Conservation (phyloP, 2,113 vertebrate genomes). For the Mirounga angustirostris region DNA sequence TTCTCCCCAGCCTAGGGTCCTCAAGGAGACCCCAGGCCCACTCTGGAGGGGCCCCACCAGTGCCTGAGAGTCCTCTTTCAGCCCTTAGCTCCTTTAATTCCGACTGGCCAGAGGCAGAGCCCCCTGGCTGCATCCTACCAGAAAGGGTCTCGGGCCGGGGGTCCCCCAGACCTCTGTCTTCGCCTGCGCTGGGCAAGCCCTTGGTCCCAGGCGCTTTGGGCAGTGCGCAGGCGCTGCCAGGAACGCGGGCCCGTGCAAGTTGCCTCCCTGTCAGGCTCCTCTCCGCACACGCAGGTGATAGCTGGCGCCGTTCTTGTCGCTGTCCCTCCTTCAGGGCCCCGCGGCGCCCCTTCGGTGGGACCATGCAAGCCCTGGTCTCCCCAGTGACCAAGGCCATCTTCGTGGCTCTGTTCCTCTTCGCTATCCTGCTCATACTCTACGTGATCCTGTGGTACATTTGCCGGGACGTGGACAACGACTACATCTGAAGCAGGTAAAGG, state of each 20-base stretch:
- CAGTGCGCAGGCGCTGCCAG: neutral
- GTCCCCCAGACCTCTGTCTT: neutral
- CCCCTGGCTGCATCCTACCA: neutral
- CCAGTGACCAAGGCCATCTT: slow-evolving; percentile 96
- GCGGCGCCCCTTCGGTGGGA: neutral
- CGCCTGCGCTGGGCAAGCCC: too few relatives aligned
- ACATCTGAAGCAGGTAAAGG: slow-evolving; percentile 74
- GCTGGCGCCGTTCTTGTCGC: neutral
- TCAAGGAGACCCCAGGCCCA: neutral
- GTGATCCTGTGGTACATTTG: slow-evolving; percentile 98
- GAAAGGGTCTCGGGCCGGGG: neutral
- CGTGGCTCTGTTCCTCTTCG: slow-evolving; percentile 96
- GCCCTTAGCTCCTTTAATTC: neutral
- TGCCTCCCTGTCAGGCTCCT: neutral
- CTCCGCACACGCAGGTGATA: neutral
- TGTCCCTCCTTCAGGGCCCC: neutral
- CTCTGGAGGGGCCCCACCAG: slow-evolving; percentile 59
- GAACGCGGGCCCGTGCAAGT: neutral
- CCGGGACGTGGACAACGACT: slow-evolving; percentile 95
- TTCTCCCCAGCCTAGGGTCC: neutral
- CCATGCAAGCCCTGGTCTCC: slow-evolving; percentile 95
- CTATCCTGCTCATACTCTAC: slow-evolving; percentile 96
- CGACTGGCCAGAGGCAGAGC: neutral
- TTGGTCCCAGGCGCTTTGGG: neutral
- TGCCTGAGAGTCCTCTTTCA: neutral